A percentile compares a stretch with the other conserved stretches of the same genome.
phyloP scores from a whole-genome alignment of 2,797 vertebrate genomes.

The Neomorphus geoffroyi region DNA sequence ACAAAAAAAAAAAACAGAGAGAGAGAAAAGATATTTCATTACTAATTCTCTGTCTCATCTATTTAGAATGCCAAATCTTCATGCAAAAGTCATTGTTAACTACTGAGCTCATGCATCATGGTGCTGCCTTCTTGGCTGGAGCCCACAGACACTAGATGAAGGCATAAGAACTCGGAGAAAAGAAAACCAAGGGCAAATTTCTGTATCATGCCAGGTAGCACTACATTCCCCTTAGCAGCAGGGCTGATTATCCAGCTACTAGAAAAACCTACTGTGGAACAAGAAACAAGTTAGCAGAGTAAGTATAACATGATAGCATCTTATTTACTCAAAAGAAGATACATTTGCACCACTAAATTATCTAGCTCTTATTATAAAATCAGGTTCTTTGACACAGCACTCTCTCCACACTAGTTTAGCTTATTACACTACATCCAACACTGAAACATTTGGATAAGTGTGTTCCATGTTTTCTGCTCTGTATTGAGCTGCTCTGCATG shows the following conservation, averaged over 20 bases:
- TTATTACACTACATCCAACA: background rate
- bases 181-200: background rate
- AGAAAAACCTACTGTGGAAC: background rate
- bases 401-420: background rate
- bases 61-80: background rate
- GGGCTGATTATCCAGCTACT: background rate
- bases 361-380: background rate
- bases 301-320: background rate
- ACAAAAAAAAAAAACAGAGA: background rate
- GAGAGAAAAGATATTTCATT: background rate
- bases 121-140: background rate
- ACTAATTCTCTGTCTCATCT: background rate
- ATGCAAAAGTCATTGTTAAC: background rate
- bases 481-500: background rate
- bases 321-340: background rate
- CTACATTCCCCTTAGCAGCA: background rate
- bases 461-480: background rate
- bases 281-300: background rate
- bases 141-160: background rate
- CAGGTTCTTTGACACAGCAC: background rate
- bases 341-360: background rate
- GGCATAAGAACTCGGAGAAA: background rate
- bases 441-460: background rate
- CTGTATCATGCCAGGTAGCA: background rate
- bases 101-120: background rate